Base-by-base conservation (phyloP, 2,888 invertebrate species). In the Scotopteryx bipunctaria region DNA sequence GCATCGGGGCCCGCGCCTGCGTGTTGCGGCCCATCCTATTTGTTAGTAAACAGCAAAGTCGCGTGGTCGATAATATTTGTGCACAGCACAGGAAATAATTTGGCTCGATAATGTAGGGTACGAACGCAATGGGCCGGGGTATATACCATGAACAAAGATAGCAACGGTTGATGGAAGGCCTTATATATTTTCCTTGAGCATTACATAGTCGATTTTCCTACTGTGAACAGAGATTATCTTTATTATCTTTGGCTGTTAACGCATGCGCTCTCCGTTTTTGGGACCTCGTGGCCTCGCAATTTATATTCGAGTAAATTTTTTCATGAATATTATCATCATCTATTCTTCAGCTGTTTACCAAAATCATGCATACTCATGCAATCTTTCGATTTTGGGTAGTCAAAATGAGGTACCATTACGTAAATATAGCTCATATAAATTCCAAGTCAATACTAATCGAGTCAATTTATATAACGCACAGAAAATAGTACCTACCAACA, bases 31-130 rank as follows among this genome's bases (percentile, higher is more conserved):
- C 57, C 59, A 60, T 64, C 69, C 60, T 66, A 71, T 76, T 79
- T 79, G 79, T 80, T 80, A 57, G 73, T 78, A 78, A 79, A 80
- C 79, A 78, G 59, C 66, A 52, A 43, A 59, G 55, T 71, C 68
- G 71, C 78, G 67, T 72, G 77, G 77, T 80, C 79, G 76, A 80
- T 76, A 76, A 66, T 73, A 75, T 67, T 71, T 72, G 73, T 76
- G 69, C 68, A 73, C 64, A 66, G 64, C 61, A 57, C 69, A 67
- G 69, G 71, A 73, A 73, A 67, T 67, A 65, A 67, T 68, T 64
- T 61, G 56, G 54, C 62, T 64, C 63, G 57, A 67, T 65, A 63
- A 65, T 59, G 58, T 54, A 36, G 54, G 48, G 54, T 54, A 54
- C 44, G 60, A 59, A 57, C 58, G 36, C 55, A 57, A 60, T 55